Conservation (phyloP, 2,113 vertebrate genomes). For the Forbesichthys agassizii region DNA sequence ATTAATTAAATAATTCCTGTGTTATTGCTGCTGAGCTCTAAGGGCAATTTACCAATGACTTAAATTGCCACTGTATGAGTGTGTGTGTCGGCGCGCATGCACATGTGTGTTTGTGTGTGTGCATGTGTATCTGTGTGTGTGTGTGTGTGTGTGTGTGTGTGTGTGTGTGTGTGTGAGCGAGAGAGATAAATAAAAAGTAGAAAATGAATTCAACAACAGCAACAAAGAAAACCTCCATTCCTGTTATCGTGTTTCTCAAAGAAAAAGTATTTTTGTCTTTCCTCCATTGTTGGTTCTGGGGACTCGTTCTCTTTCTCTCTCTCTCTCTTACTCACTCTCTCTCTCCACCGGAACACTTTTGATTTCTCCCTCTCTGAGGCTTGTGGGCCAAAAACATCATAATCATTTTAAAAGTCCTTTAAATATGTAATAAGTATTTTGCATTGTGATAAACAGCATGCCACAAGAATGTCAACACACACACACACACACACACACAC, state of each 20-base stretch:
- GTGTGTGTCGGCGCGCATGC: background rate
- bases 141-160: slow-evolving; percentile 13
- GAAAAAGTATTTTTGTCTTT: slow-evolving; percentile 62
- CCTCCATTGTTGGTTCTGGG: slow-evolving; percentile 69
- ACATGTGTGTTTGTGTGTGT: background rate
- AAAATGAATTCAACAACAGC: slow-evolving; percentile 32
- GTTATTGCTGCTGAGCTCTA: slow-evolving; percentile 19
- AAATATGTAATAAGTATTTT: slow-evolving; percentile 76
- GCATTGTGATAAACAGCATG: slow-evolving; percentile 74
- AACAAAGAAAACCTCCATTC: slow-evolving; percentile 39
- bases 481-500: slow-evolving; percentile 18
- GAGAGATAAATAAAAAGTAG: slow-evolving; percentile 11
- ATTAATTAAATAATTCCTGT: background rate
- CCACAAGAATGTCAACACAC: slow-evolving; percentile 62
- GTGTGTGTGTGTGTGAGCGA: background rate
- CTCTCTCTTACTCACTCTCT: slow-evolving; percentile 26
- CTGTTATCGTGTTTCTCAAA: slow-evolving; percentile 59
- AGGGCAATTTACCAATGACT: slow-evolving; percentile 41
- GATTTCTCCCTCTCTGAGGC: slow-evolving; percentile 40
- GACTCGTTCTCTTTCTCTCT: slow-evolving; percentile 20
- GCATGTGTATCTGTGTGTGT: slow-evolving; percentile 2
- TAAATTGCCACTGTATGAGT: slow-evolving; percentile 49
- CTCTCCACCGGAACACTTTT: slow-evolving; percentile 31
- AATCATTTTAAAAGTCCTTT: slow-evolving; percentile 78
- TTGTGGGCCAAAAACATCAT: slow-evolving; percentile 73